A percentile compares a stretch with the other conserved stretches of the same genome.
Conservation (phyloP, 2,113 vertebrate species). For the Pelecanus crispus region DNA sequence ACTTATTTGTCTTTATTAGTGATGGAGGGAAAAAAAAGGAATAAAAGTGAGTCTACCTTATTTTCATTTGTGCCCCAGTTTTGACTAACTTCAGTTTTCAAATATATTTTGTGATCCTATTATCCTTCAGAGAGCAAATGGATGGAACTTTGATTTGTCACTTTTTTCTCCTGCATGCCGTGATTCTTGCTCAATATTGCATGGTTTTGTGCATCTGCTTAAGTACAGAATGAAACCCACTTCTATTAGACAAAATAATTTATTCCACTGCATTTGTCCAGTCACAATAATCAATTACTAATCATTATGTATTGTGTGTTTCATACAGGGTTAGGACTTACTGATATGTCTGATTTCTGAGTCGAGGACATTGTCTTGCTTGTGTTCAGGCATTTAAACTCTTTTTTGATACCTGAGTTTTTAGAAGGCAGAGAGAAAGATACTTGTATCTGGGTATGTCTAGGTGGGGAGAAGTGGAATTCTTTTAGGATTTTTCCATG, state of each 20-base stretch:
- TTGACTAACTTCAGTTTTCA: background rate
- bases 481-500: background rate
- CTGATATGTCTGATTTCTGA: background rate
- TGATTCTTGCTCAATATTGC: background rate
- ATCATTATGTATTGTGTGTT: background rate
- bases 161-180: background rate
- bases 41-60: background rate
- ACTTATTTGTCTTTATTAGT: background rate
- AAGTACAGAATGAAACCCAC: background rate
- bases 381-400: background rate
- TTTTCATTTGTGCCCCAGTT: background rate
- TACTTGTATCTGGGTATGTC: background rate
- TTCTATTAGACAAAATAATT: background rate
- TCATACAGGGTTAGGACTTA: background rate
- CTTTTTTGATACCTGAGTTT: background rate
- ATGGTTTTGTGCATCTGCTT: background rate
- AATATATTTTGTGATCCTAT: background rate
- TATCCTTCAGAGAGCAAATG: background rate
- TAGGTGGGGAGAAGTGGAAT: background rate
- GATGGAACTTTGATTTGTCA: background rate
- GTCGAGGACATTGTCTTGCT: background rate
- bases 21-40: too few relatives aligned
- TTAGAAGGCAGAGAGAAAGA: background rate
- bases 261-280: background rate
- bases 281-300: background rate